These are phyloP conservation scores for Eupeodes luniger DNA, from an alignment of 2,888 invertebrate genomes.

Conservation along the genomic window DNA sequence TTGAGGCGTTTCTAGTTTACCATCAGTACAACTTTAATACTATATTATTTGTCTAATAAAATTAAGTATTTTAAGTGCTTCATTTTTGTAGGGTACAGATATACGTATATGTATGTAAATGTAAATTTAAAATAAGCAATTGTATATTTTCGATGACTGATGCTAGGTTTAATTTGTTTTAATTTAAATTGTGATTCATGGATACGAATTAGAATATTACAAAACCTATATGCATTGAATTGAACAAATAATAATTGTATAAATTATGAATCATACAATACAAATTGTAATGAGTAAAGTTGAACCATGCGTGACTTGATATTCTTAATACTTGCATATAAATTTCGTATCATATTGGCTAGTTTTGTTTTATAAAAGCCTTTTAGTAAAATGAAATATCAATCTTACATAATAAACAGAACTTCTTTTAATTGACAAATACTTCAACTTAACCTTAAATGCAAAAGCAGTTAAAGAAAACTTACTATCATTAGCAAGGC, in stretches of 20 bases:
- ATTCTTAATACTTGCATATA: too few species aligned
- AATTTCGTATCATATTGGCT: too few species aligned
- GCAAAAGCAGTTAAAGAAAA: too few species aligned
- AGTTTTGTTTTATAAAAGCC: too few species aligned
- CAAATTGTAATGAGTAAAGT: background rate
- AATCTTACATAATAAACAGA: too few species aligned
- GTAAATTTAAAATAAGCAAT: background rate
- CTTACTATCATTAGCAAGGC: too few species aligned
- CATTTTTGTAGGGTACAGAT: too few species aligned
- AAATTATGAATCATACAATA: slow-evolving; percentile 4
- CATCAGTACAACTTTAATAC: background rate
- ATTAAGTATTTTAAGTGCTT: background rate
- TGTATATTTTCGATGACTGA: background rate
- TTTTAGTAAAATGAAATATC: too few species aligned
- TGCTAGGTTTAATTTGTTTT: slow-evolving; percentile 4
- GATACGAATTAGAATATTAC: slow-evolving; percentile 6
- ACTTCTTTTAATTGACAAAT: too few species aligned
- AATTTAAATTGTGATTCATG: slow-evolving; percentile 17
- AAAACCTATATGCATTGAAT: background rate
- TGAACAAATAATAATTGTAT: background rate
- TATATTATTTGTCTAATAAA: background rate
- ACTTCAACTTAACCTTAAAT: too few species aligned
- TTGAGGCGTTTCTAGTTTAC: background rate
- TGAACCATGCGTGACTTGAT: too few species aligned
- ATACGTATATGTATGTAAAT: too few species aligned